Conservation (phyloP, 2,888 invertebrate species). For the Teleiodes luculella region DNA sequence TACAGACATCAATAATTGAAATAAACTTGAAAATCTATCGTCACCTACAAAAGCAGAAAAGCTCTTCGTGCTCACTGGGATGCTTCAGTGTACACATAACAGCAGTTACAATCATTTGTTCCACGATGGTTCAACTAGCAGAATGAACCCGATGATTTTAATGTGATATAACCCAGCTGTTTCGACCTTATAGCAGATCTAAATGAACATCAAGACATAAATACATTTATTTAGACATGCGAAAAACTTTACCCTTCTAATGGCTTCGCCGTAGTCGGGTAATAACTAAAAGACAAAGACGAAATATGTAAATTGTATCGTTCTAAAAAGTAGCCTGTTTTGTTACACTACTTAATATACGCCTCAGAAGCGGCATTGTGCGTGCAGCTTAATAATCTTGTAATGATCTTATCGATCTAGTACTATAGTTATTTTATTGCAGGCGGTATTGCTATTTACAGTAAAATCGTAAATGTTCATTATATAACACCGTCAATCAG, state of each 20-base stretch:
- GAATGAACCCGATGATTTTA: neutral
- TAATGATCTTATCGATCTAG: no score
- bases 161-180: neutral
- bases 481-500: no score
- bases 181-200: neutral
- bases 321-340: neutral
- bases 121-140: neutral
- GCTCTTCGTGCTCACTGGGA: neutral
- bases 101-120: neutral
- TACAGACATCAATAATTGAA: neutral
- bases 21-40: neutral
- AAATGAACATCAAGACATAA: constrained; percentile 2
- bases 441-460: no score
- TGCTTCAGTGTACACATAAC: neutral
- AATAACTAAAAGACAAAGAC: constrained; percentile 8
- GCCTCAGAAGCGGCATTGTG: no score
- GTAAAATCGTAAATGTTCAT: no score
- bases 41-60: neutral
- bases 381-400: no score
- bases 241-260: constrained; percentile 3
- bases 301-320: neutral
- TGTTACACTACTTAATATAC: no score
- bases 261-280: constrained; percentile 12
- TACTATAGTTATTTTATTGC: no score
- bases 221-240: constrained; percentile 1